These are phyloP conservation scores for Irena cyanogastra DNA, from an alignment of 2,113 vertebrate species.

Conservation along the genomic window DNA sequence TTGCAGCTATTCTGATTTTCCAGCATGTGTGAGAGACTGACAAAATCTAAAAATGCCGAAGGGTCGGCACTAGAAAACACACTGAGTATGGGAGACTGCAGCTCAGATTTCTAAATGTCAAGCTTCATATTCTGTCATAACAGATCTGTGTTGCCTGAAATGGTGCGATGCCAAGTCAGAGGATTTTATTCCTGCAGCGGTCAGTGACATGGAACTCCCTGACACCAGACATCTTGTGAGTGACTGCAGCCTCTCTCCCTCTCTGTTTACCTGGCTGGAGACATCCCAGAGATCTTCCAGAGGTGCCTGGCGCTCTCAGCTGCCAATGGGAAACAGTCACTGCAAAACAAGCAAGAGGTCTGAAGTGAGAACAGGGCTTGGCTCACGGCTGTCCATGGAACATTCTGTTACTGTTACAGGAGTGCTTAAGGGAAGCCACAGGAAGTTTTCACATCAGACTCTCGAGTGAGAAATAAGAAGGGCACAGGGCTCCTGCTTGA, in stretches of 20 bases:
- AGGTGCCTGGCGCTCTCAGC: rapidly evolving
- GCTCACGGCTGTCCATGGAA: not conserved
- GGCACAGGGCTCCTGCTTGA: not conserved
- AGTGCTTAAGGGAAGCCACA: not conserved
- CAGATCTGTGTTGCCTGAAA: not conserved
- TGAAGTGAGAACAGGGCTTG: not conserved
- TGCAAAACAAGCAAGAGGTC: not conserved
- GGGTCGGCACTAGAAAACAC: not conserved
- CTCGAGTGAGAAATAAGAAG: rapidly evolving
- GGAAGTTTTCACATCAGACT: not conserved
- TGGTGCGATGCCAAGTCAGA: rapidly evolving
- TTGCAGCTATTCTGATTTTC: not conserved
- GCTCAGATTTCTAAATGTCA: not conserved
- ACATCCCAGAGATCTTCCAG: not conserved
- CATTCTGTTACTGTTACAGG: rapidly evolving
- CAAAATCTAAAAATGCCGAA: not conserved
- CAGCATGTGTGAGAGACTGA: not conserved
- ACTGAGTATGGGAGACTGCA: not conserved
- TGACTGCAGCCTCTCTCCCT: not conserved
- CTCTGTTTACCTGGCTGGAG: not conserved
- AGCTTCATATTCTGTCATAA: not conserved
- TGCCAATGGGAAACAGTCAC: not conserved
- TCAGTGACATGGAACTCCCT: not conserved
- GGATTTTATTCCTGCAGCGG: not conserved
- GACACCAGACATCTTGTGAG: not conserved